Evolutionary conservation across 2,888 invertebrate species (phyloP).

Genomic region (Nyleta sp.): DNA sequence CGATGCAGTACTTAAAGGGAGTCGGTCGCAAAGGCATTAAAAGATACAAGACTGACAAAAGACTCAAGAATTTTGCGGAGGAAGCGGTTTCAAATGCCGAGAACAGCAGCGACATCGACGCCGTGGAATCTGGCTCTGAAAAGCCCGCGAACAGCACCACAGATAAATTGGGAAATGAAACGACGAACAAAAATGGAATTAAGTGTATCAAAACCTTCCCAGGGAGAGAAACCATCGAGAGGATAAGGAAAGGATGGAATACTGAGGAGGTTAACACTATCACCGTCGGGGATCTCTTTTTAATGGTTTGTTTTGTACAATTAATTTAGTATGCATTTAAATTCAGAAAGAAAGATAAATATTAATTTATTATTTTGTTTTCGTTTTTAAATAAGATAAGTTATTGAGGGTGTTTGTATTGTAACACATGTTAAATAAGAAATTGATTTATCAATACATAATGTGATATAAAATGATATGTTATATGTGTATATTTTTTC

Average conservation of each 20-base stretch:
- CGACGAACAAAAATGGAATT: slow-evolving; percentile 64
- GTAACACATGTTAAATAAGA: no score
- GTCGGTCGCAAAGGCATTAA: slow-evolving; percentile 81
- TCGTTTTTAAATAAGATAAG: no score
- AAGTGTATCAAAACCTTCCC: slow-evolving; percentile 71
- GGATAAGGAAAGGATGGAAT: slow-evolving; percentile 89
- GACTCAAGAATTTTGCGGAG: slow-evolving; percentile 69
- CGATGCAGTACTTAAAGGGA: slow-evolving; percentile 78
- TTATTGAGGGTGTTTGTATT: no score
- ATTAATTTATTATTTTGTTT: no score
- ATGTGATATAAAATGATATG: not conserved
- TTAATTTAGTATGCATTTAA: not conserved
- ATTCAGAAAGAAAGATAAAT: no score
- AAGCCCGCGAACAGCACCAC: slow-evolving; percentile 79
- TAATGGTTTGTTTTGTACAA: slow-evolving; percentile 87
- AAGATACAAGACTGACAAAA: slow-evolving; percentile 80
- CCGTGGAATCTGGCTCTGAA: slow-evolving; percentile 82
- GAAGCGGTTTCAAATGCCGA: slow-evolving; percentile 76
- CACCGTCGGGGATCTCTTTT: slow-evolving; percentile 94
- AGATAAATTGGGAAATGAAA: slow-evolving; percentile 69
- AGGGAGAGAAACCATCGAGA: slow-evolving; percentile 81
- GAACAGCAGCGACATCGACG: slow-evolving; percentile 85
- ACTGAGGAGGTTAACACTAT: slow-evolving; percentile 89
- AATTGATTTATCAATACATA: no score
- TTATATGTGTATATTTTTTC: not conserved